Evolutionary conservation across 2,888 invertebrate genomes (phyloP).

Genomic region (Clunio marinus): DNA sequence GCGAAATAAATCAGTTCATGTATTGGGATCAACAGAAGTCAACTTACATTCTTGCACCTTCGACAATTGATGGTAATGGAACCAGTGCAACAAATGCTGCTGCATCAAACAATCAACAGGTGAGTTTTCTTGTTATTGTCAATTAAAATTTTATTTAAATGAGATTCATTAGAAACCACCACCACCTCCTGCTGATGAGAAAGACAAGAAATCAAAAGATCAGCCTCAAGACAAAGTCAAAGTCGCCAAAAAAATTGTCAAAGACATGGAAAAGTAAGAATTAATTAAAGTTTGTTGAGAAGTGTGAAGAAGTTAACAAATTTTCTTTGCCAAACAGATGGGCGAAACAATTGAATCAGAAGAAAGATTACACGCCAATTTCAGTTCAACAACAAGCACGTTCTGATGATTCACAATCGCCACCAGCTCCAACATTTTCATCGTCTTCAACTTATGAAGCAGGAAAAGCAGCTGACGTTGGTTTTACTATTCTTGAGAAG

Average conservation of each 20-base stretch:
- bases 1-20: conserved; percentile 82
- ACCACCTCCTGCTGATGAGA: conserved; percentile 51
- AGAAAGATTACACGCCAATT: conserved; percentile 63
- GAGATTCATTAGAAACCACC: conserved; percentile 43
- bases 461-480: conserved; percentile 68
- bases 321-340: conserved; percentile 56
- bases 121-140: not conserved
- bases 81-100: conserved; percentile 44
- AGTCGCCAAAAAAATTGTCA: conserved; percentile 95
- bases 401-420: conserved; percentile 11
- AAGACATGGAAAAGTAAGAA: conserved; percentile 61
- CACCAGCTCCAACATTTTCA: conserved; percentile 35
- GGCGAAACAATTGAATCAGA: conserved; percentile 96
- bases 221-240: conserved; percentile 90
- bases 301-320: not conserved
- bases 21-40: conserved; percentile 84
- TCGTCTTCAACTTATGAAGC: conserved; percentile 7
- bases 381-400: conserved; percentile 40
- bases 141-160: not conserved
- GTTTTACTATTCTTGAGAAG: conserved; percentile 86
- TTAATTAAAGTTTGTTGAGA: not conserved
- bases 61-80: conserved; percentile 23
- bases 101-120: conserved; percentile 43
- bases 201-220: conserved; percentile 66
- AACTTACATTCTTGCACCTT: conserved; percentile 58